phyloP scores from a whole-genome alignment of 2,113 vertebrate genomes.

The Sphyrna mokarran region DNA sequence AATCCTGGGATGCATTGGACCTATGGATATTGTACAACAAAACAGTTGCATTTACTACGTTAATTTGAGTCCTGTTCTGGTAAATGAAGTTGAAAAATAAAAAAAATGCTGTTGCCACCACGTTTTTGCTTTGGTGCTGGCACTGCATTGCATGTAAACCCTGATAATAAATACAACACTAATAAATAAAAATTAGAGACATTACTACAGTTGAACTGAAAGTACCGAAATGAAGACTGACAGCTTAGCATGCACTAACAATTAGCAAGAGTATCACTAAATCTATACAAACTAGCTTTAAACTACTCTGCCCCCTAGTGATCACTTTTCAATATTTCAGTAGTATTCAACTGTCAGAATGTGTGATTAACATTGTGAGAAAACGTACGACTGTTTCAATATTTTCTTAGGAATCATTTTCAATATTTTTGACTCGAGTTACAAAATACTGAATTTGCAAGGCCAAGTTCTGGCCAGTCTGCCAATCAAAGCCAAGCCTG shows the following conservation, averaged over 20 bases:
- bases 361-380: background rate
- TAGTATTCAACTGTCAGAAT: conserved; percentile 32
- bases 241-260: conserved; percentile 22
- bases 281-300: conserved; percentile 18
- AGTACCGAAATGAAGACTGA: conserved; percentile 10
- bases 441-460: background rate
- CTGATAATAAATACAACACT: conserved; percentile 34
- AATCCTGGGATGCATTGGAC: background rate
- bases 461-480: background rate
- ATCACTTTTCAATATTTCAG: conserved; percentile 12
- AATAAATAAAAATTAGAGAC: conserved; percentile 28
- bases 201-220: conserved; percentile 3
- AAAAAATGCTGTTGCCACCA: background rate
- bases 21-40: background rate
- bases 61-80: conserved; percentile 10
- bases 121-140: conserved; percentile 16
- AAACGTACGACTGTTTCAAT: background rate
- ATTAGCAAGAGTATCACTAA: conserved; percentile 16
- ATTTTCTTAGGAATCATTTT: background rate
- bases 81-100: background rate
- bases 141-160: background rate
- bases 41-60: background rate
- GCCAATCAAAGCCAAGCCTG: background rate
- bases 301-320: background rate
- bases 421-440: background rate